phyloP scores from a whole-genome alignment of 2,888 invertebrate genomes.

The Petrophora chlorosata region DNA sequence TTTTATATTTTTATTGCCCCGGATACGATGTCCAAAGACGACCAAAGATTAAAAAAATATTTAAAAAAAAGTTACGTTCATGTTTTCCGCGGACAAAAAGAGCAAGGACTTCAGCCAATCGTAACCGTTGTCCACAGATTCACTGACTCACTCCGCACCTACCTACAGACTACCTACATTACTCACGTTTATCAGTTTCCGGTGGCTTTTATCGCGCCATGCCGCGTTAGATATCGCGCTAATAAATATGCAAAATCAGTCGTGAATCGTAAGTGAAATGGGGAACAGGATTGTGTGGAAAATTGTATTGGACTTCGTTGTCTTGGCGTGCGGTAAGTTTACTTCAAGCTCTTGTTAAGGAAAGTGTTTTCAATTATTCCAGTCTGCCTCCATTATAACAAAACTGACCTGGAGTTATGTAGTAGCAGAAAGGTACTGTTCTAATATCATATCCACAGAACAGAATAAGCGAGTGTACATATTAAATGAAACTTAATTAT shows the following conservation, averaged over 20 bases:
- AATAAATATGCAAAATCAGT: background rate
- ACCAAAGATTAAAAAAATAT: background rate
- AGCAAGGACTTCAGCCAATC: constrained; percentile 9
- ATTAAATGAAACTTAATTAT: too few relatives aligned
- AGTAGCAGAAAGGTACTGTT: too few relatives aligned
- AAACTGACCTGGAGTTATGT: too few relatives aligned
- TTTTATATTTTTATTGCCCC: too few relatives aligned
- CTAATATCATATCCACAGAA: too few relatives aligned
- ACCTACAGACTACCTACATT: constrained; percentile 16
- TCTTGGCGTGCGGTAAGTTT: constrained; percentile 62
- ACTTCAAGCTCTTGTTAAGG: background rate
- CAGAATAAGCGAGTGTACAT: too few relatives aligned
- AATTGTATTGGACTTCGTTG: constrained; percentile 60
- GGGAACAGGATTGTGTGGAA: constrained; percentile 63
- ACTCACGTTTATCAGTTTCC: constrained; percentile 42
- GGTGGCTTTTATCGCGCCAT: constrained; percentile 29
- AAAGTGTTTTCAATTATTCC: background rate
- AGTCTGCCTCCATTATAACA: too few relatives aligned
- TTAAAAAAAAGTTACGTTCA: background rate
- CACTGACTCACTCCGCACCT: background rate
- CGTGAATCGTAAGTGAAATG: constrained; percentile 41
- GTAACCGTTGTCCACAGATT: constrained; percentile 3
- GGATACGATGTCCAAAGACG: background rate
- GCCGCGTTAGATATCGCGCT: constrained; percentile 18
- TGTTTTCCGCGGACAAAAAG: constrained; percentile 8